Evolutionary conservation across 1,140 invertebrate genomes (phyloP).

Genomic region (Pseudachorutes palmiensis): DNA sequence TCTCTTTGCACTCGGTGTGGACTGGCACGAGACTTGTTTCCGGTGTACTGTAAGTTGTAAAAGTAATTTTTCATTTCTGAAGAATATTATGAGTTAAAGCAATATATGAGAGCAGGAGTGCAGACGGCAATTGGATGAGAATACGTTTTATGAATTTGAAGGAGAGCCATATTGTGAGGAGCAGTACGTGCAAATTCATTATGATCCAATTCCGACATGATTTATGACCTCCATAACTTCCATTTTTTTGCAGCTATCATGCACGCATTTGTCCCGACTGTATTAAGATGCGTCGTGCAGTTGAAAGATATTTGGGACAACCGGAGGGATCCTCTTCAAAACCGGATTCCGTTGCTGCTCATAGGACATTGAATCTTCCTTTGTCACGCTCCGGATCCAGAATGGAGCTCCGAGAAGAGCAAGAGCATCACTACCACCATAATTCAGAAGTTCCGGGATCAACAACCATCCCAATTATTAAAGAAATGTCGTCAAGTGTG

Average conservation of each 20-base stretch:
- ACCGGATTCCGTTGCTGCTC: neutral
- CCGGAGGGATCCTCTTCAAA: slow-evolving; percentile 2
- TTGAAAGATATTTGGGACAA: slow-evolving; percentile 10
- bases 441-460: neutral
- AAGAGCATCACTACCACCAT: neutral
- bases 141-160: slow-evolving; percentile 47
- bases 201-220: neutral
- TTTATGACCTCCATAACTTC: neutral
- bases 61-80: neutral
- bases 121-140: slow-evolving; percentile 44
- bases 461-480: neutral
- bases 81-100: too few species aligned
- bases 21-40: slow-evolving; percentile 63
- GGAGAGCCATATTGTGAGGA: slow-evolving; percentile 42
- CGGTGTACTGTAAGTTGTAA: slow-evolving; percentile 50
- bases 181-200: slow-evolving; percentile 22
- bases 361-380: neutral
- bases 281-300: slow-evolving; percentile 33
- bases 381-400: neutral
- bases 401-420: neutral
- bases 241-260: slow-evolving; percentile 16
- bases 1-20: slow-evolving; percentile 55
- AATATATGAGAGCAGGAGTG: too few species aligned
- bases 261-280: slow-evolving; percentile 37
- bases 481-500: neutral